Conservation (phyloP, 2,113 vertebrate genomes). For the Mastomys natalensis region DNA sequence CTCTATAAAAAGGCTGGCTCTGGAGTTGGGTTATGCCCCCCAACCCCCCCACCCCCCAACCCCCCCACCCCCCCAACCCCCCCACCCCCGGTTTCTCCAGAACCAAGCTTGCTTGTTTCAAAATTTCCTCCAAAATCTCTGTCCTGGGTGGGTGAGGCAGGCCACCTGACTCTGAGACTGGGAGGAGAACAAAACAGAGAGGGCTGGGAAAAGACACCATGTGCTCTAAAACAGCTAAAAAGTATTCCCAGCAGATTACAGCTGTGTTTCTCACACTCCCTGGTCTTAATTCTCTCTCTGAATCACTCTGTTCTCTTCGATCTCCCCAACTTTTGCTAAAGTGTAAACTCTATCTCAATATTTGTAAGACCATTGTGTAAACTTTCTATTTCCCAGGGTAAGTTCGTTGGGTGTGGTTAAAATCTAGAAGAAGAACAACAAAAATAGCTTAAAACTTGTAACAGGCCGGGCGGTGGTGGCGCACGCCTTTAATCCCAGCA, state of each 20-base stretch:
- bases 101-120: not conserved
- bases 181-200: not conserved
- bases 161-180: not conserved
- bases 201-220: not conserved
- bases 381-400: not conserved
- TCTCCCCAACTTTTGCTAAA: not conserved
- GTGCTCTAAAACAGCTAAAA: not conserved
- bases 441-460: not conserved
- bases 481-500: no score
- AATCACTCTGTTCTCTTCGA: not conserved
- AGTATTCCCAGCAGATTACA: not conserved
- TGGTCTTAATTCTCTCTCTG: not conserved
- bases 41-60: no score
- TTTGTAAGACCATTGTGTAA: not conserved
- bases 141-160: not conserved
- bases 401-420: not conserved
- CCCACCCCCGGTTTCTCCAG: not conserved
- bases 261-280: not conserved
- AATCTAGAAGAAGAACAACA: not conserved
- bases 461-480: no score
- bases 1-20: not conserved
- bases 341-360: not conserved
- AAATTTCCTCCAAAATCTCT: not conserved
- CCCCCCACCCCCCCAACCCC: no score
- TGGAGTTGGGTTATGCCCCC: not conserved